Base-by-base conservation (phyloP, 2,888 invertebrate genomes). In the Xanthorhoe spadicearia region DNA sequence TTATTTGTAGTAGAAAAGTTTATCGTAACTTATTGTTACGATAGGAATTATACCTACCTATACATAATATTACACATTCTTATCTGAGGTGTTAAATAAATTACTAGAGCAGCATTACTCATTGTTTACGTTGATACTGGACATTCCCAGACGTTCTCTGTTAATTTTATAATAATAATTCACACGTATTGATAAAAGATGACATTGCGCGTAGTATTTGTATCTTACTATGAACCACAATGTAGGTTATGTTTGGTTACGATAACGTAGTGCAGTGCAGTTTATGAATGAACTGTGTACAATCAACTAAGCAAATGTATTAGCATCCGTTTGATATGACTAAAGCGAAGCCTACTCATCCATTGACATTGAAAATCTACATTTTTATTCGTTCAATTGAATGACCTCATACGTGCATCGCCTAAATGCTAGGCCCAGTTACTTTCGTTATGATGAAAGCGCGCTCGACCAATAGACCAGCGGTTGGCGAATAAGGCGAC, bases 401-500 rank as follows among this genome's bases (percentile, higher is more conserved):
- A 71, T 76, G 76, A 74, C 77, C 77, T 78, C 82, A 78, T 74
- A 70, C 72, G 66, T 71, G 71, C 52, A 62, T 71, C 75, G 73
- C 71, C 64, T 67, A 68, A 70, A 76, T 71, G 74, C 76, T 68
- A 61, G 70, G 70, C 72, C 71, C 74, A 74, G 68, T 74, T 68
- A 71, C 70, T 70, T 72, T 75, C 72, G 72, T 74, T 74, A 71
- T 77, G 77, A 73, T 80, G 79, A 80, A 81, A 81, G 79, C 78
- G 74, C 74, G 68, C 70, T 68, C 81, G 78, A 77, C 85, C 88
- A 88, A 87, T 87, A 84, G 81, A 81, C 83, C 77, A 81, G 79
- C 83, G 81, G 82, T 80, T 84, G 83, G 84, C 82, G 85, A 84
- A 86, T 91, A 90, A 88, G 87, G 90, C 81, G 88, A 88, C 78